phyloP scores from a whole-genome alignment of 2,797 vertebrate species.

The Mormyrops boulengeri region DNA sequence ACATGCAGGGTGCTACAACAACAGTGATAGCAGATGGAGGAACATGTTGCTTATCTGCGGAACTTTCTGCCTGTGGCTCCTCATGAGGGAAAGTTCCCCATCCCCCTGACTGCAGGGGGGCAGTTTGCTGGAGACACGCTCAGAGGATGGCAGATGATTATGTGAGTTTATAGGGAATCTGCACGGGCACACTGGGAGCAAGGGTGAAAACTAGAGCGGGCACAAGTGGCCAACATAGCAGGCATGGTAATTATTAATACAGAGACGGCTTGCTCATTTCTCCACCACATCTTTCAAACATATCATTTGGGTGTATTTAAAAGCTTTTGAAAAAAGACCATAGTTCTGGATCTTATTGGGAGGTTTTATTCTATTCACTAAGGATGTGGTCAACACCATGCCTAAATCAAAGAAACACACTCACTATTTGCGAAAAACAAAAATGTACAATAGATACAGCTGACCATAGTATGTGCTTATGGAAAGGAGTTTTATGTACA shows the following conservation, averaged over 20 bases:
- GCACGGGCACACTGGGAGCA: background rate
- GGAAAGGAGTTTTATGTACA: background rate
- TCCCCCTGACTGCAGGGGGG: background rate
- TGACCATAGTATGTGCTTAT: background rate
- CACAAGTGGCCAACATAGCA: background rate
- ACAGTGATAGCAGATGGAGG: slow-evolving; percentile 40
- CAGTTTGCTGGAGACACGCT: background rate
- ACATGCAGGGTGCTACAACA: background rate
- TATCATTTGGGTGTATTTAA: background rate
- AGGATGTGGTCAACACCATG: background rate
- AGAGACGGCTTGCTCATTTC: background rate
- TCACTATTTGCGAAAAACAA: background rate
- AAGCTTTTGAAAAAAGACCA: background rate
- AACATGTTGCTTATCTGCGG: slow-evolving; percentile 34
- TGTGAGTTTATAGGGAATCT: background rate
- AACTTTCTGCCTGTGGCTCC: slow-evolving; percentile 20
- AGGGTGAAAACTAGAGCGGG: background rate
- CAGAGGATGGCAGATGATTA: slow-evolving; percentile 1
- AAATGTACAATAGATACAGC: background rate
- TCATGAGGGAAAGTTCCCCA: background rate
- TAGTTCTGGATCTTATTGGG: background rate
- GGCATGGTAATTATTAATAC: background rate
- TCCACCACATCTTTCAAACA: background rate
- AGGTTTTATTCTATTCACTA: background rate
- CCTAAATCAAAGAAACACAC: background rate